A percentile compares a stretch with the other conserved stretches of the same genome.
Evolutionary conservation across 2,113 vertebrate genomes (phyloP).

Genomic region (Oryzias javanicus): DNA sequence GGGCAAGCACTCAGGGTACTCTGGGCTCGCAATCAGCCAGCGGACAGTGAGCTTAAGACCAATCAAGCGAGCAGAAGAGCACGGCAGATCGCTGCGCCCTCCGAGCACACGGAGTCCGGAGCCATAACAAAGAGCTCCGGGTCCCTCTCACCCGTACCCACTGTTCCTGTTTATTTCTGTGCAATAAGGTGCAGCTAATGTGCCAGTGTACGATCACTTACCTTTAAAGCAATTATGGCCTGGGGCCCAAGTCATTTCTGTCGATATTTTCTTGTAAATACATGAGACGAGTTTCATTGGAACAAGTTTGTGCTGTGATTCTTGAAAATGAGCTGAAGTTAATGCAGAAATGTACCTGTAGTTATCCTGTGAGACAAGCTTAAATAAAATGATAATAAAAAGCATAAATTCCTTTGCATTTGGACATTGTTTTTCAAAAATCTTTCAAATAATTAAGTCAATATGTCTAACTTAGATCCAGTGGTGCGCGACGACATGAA

Average conservation of each 20-base stretch:
- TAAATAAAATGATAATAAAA: not conserved
- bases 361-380: too few relatives aligned
- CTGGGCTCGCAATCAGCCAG: slow-evolving; percentile 69
- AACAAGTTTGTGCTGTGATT: slow-evolving; percentile 39
- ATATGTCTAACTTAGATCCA: slow-evolving; percentile 69
- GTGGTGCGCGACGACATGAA: slow-evolving; percentile 87
- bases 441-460: not conserved
- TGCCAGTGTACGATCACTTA: slow-evolving; percentile 33
- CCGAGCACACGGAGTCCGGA: slow-evolving; percentile 41
- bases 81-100: slow-evolving; percentile 56
- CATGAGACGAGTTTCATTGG: slow-evolving; percentile 47
- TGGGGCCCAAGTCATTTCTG: slow-evolving; percentile 45
- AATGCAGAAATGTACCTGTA: not conserved
- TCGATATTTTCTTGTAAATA: slow-evolving; percentile 70
- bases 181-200: slow-evolving; percentile 57
- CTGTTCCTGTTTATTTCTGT: slow-evolving; percentile 58
- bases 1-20: slow-evolving; percentile 73
- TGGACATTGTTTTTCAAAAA: too few relatives aligned
- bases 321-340: slow-evolving; percentile 37
- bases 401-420: not conserved
- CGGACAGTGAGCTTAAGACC: slow-evolving; percentile 69
- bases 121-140: slow-evolving; percentile 66
- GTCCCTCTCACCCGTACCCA: slow-evolving; percentile 38
- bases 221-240: slow-evolving; percentile 62
- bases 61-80: slow-evolving; percentile 68